These are phyloP conservation scores for Crotalus tigris DNA, from an alignment of 2,113 vertebrate genomes.

Conservation along the genomic window DNA sequence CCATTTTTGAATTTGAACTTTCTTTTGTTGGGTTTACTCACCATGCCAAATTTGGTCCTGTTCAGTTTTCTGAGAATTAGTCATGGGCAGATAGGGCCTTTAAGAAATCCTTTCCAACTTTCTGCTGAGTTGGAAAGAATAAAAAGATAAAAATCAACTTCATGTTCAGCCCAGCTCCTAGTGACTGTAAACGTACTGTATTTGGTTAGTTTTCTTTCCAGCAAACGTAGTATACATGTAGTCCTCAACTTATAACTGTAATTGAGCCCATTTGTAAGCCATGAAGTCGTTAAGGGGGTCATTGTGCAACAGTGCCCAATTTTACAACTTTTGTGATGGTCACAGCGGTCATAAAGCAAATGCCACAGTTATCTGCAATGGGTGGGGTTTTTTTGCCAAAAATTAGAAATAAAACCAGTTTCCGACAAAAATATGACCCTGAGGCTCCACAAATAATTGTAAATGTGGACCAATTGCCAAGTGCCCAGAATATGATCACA, in stretches of 20 bases:
- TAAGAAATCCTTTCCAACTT: not conserved
- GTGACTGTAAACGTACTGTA: not conserved
- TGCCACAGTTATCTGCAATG: not conserved
- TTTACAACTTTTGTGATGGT: not conserved
- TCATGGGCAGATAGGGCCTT: not conserved
- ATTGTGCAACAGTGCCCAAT: not conserved
- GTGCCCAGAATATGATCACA: not conserved
- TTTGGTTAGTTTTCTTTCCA: not conserved
- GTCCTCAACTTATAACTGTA: not conserved
- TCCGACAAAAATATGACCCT: not conserved
- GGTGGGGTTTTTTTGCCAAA: not conserved
- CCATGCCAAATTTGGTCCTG: not conserved
- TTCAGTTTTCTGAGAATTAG: not conserved
- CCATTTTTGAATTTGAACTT: not conserved
- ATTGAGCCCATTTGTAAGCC: not conserved
- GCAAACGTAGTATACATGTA: not conserved
- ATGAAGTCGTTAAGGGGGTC: not conserved
- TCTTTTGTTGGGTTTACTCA: not conserved
- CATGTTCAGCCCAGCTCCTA: not conserved
- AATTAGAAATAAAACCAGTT: not conserved
- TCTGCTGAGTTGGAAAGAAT: not conserved
- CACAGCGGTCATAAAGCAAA: not conserved
- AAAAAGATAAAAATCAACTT: not conserved
- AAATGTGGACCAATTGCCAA: not conserved
- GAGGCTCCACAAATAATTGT: not conserved